Base-by-base conservation (phyloP, 2,113 vertebrate genomes). In the Chaetorhynchus papuensis region DNA sequence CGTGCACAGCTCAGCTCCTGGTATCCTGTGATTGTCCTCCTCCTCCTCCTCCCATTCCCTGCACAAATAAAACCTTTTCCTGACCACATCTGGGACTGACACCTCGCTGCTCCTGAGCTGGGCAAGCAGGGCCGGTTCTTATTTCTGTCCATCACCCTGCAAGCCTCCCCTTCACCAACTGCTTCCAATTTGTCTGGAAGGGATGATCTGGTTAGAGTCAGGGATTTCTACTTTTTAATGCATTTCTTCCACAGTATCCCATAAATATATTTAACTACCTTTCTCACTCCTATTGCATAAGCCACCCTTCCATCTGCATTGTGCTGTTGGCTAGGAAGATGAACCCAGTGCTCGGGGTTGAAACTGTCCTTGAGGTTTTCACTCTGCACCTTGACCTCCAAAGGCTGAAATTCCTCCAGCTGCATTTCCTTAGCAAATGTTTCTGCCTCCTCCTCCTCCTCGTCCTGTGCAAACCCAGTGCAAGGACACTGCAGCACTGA, bases 151-250 rank as follows among this genome's bases (percentile, higher is more conserved):
- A 44, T 86, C 44, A 69, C 41, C 15, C 61, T 44, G 11, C 80
- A 49, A 41, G 79, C 57, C 85, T 85, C 54, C 44, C 42, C 19
- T 77, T 64, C 65, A 83, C 74, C 89, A 84, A 64, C 83, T 93
- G 83, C 85, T 96, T 92, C 49, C 80, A 94, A 42, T 95, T 90
- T 93, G 60, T 75, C 83, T 90, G 88, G 41, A 52, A 68, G 30
- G 65, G 52, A 92, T 56, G 44, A 54, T 74, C 82, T 69, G 57
- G 14, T 83, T 83, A 28, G 66, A 91, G 66, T 64, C 59, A 79
- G 90, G 21, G 42, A 80, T 86, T 96, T 93, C 79, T 83, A 39
- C 33, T 75, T 68, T 89, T 63, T 71, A 78, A 85, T 81, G n/a
- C 2, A 1, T 59, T 91, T 91, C 64, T 90, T 77, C 35, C 60